Base-by-base conservation (phyloP, 2,113 vertebrate genomes). In the Thalassarche chlororhynchos region DNA sequence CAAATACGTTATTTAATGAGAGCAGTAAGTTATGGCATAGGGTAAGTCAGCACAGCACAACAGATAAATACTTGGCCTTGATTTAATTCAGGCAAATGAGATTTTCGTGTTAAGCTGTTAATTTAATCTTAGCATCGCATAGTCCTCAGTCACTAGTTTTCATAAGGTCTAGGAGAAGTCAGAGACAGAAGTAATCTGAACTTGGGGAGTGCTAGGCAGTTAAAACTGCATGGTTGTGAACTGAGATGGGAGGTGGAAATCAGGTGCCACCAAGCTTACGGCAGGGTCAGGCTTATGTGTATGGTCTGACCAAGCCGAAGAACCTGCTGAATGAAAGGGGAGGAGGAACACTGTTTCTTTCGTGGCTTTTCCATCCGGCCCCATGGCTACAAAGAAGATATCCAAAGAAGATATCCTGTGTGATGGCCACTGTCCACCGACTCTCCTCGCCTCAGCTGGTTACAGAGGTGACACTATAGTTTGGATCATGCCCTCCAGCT, bases 401-500 rank as follows among this genome's bases (percentile, higher is more conserved):
- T 98, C 87, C 78, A 98, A 97, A 71, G 98, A 98, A 3, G 97
- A 98, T 87, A 97, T 98, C 87, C 97, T 98, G 15, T 98, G 98
- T 70, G 81, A 98, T 21, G 98, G 97, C 11, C 98, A 3, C 98
- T 60, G 98, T 97, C 14, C 98, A 7, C 98, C 97, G 2, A 97
- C 96, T 84, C 96, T 99, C 36, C 90, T 99, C 18, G 88, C 98
- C 84, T 98, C 98, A 20, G 96, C 98, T 89, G 98, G 98, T 93
- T 98, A 97, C 3, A 91, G 99, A 49, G 98, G 98, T 31, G 98
- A 99, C 79, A 96, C 98, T 60, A 94, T 98, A 46, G 87, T 99
- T 80, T 99, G 98, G 98, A 98, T 98, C 58, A 78, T 97, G 74
- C 79, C 97, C 62, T 99, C 98, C 11, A 98, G 98, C 80, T 97